Evolutionary conservation across 2,113 vertebrate genomes (phyloP).

Genomic region (Rhinopomastus cyanomelas): DNA sequence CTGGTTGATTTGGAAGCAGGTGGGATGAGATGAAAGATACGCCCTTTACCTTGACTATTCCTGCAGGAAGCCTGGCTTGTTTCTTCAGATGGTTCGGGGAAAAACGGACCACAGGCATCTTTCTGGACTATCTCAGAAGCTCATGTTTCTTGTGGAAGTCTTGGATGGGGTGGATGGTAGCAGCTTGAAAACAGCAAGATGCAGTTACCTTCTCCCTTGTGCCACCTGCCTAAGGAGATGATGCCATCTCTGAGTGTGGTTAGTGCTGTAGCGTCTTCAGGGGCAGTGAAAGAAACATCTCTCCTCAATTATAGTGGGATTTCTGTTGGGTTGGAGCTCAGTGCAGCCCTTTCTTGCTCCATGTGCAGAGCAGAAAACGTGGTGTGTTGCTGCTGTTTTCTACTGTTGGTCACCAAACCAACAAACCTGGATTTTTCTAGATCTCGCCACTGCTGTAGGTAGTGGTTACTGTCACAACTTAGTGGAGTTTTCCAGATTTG

Average conservation of each 20-base stretch:
- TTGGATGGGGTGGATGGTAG: not conserved
- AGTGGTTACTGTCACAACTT: not conserved
- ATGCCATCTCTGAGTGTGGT: not conserved
- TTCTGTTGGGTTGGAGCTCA: not conserved
- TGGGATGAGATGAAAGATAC: not conserved
- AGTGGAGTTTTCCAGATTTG: not conserved
- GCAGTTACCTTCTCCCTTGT: not conserved
- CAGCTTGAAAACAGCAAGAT: not conserved
- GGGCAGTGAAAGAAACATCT: not conserved
- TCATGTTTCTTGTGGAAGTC: not conserved
- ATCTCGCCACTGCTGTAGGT: not conserved
- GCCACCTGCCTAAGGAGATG: not conserved
- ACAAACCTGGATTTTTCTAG: not conserved
- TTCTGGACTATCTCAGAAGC: not conserved
- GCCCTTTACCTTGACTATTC: not conserved
- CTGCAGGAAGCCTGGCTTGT: not conserved
- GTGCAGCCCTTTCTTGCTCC: not conserved
- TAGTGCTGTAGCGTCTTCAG: not conserved
- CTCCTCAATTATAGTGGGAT: accelerated
- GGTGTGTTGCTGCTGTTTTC: not conserved
- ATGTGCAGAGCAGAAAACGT: not conserved
- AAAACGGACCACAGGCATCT: not conserved
- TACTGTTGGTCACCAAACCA: not conserved
- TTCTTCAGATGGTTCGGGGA: not conserved
- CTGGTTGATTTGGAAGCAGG: not conserved